A percentile compares a stretch with the other conserved stretches of the same genome.
These are phyloP conservation scores for Ectemnius continuus DNA, from an alignment of 2,888 invertebrate genomes.

Conservation along the genomic window DNA sequence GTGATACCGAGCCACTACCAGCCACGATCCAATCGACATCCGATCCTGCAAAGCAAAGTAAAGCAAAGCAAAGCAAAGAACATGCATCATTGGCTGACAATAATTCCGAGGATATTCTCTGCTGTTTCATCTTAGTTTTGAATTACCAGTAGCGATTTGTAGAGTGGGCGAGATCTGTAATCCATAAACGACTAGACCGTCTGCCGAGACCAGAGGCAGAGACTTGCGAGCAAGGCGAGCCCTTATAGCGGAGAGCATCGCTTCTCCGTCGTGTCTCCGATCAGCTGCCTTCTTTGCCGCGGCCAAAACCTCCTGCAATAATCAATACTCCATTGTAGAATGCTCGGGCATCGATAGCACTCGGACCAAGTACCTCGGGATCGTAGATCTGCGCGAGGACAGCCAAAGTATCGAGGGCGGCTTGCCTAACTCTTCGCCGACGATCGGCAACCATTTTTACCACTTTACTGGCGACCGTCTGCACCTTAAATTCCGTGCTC, in stretches of 20 bases:
- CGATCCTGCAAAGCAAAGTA: constrained; percentile 77
- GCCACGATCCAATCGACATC: constrained; percentile 89
- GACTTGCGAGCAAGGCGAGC: constrained; percentile 86
- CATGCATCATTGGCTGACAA: not conserved
- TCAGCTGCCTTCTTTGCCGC: constrained; percentile 82
- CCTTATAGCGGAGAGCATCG: constrained; percentile 83
- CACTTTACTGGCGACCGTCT: constrained; percentile 69
- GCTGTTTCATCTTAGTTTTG: not conserved
- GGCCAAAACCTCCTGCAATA: constrained; percentile 79
- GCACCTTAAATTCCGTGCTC: constrained; percentile 81
- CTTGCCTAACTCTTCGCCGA: constrained; percentile 88
- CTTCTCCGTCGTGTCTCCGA: constrained; percentile 80
- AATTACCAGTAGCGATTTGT: constrained; percentile 68
- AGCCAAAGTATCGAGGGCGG: constrained; percentile 88
- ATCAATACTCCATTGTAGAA: not conserved
- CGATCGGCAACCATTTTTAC: constrained; percentile 79
- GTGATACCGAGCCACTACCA: constrained; percentile 82
- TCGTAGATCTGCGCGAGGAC: constrained; percentile 85
- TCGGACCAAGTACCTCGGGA: constrained; percentile 63
- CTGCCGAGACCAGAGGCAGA: constrained; percentile 84
- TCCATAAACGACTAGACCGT: constrained; percentile 88
- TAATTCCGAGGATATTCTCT: not conserved
- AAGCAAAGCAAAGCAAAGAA: too few species aligned
- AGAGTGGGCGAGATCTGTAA: constrained; percentile 80
- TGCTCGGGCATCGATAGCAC: not conserved